Percentiles rank a stretch among this genome's conserved stretches.
phyloP scores from a whole-genome alignment of 2,113 vertebrate species.

The Tychaedon coryphoeus region DNA sequence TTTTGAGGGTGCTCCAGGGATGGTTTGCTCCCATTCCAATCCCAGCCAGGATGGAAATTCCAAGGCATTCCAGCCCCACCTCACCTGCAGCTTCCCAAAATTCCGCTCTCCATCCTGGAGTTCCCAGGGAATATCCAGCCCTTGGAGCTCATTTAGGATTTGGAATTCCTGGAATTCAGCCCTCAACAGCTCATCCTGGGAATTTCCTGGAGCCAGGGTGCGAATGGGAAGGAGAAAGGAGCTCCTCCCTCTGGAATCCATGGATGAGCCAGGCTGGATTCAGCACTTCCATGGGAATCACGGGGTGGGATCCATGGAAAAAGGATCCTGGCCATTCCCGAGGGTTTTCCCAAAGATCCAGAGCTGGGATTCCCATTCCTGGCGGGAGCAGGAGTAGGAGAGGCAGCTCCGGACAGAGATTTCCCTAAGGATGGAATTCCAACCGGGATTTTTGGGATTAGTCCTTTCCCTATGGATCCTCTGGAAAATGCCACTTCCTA shows the following conservation, averaged over 20 bases:
- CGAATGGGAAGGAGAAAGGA: not conserved
- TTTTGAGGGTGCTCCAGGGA: fast-evolving
- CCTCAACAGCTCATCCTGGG: fast-evolving
- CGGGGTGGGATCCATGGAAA: fast-evolving
- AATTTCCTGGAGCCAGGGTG: not conserved
- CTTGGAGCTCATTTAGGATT: not conserved
- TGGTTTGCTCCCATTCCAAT: not conserved
- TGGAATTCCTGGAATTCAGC: not conserved
- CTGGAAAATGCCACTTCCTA: not conserved
- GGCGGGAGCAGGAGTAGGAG: fast-evolving
- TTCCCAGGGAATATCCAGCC: fast-evolving
- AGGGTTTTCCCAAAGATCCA: not conserved
- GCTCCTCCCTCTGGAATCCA: not conserved
- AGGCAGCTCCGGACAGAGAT: not conserved
- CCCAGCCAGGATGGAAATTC: not conserved
- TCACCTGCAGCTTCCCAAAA: not conserved
- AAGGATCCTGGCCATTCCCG: fast-evolving
- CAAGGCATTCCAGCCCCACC: not conserved
- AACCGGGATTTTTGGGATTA: fast-evolving
- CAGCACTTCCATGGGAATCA: not conserved
- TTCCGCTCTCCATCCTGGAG: not conserved
- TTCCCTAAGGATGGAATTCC: not conserved
- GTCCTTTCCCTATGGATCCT: not conserved
- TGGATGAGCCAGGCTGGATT: not conserved
- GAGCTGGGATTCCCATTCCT: not conserved